phyloP scores from a whole-genome alignment of 2,113 vertebrate genomes.

The Oplegnathus fasciatus region DNA sequence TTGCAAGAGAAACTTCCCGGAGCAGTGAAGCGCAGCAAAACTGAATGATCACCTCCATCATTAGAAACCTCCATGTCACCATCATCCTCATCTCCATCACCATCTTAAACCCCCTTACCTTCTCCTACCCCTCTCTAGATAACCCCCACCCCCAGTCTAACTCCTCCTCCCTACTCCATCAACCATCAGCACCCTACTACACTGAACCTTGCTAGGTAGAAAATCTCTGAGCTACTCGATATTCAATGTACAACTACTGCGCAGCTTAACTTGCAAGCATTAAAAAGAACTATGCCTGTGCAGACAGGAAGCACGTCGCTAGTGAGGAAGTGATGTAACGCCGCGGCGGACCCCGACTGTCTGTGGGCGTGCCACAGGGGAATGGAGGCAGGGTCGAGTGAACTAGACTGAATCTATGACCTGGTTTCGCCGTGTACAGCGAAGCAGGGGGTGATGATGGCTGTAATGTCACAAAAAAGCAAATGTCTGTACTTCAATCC shows the following conservation, averaged over 20 bases:
- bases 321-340: conserved; percentile 63
- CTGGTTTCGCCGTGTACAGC: conserved; percentile 71
- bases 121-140: conserved; percentile 16
- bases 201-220: conserved; percentile 84
- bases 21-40: conserved; percentile 88
- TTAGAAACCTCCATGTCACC: conserved; percentile 50
- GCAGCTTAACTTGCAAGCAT: conserved; percentile 79
- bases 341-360: conserved; percentile 50
- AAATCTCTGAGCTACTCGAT: conserved; percentile 80
- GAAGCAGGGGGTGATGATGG: conserved; percentile 25
- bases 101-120: conserved; percentile 32
- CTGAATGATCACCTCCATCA: conserved; percentile 83
- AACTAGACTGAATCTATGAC: conserved; percentile 85
- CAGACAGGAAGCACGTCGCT: conserved; percentile 49
- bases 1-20: conserved; percentile 93
- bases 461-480: conserved; percentile 63
- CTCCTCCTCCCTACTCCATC: conserved; percentile 37
- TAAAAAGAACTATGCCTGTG: conserved; percentile 64
- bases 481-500: conserved; percentile 76
- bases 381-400: conserved; percentile 68
- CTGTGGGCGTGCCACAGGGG: conserved; percentile 33
- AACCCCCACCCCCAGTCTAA: conserved; percentile 32
- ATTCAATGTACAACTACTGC: conserved; percentile 82
- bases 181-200: conserved; percentile 67
- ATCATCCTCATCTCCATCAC: conserved; percentile 58